Evolutionary conservation across 2,888 invertebrate genomes (phyloP), one percentile per base, ranked within the genome.

Genomic region (Scelioninae gen. 1): DNA sequence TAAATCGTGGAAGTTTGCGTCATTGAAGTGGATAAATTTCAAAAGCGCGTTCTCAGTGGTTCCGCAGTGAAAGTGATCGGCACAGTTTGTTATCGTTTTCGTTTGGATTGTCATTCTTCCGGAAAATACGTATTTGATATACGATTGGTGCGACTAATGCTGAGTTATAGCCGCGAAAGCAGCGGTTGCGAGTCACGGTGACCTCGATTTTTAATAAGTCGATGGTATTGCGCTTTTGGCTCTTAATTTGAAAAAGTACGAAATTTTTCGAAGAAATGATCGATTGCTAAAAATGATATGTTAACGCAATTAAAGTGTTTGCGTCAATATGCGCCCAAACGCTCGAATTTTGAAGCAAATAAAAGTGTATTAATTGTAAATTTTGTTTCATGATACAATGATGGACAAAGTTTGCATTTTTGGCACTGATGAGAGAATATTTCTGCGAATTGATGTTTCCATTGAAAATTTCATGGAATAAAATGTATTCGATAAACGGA

Each of bases 1-100:
- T 60, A 53, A 23, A 62, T 31, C 60, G 49, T 31, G 43, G 0
- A 47, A n/a, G 56, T 43, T 47, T 10, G 34, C 47, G 13, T 11
- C 13, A 38, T 16, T 55, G 47, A 47, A n/a, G 34, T 58, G 56
- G 56, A 69, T 69, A 47, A 47, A 58, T 56, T 58, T 56, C 38
- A 58, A n/a, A n/a, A n/a, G n/a, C n/a, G n/a, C n/a, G n/a, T n/a
- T n/a, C n/a, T n/a, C n/a, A n/a, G 56, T 69, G 69, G 43, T 47
- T 34, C 10, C 16, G 7, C 31, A 76, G 75, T 76, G 75, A 76
- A 76, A 76, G 75, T 76, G 75, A 40, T 60, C 47, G 51, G 40
- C 40, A n/a, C n/a, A n/a, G 31, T 58, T 66, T 66, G 60, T 76
- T 76, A 23, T 56, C 56, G n/a, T n/a, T n/a, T n/a, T n/a, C n/a